Evolutionary conservation across 2,797 vertebrate species (phyloP).

Genomic region (Lutjanus campechanus): DNA sequence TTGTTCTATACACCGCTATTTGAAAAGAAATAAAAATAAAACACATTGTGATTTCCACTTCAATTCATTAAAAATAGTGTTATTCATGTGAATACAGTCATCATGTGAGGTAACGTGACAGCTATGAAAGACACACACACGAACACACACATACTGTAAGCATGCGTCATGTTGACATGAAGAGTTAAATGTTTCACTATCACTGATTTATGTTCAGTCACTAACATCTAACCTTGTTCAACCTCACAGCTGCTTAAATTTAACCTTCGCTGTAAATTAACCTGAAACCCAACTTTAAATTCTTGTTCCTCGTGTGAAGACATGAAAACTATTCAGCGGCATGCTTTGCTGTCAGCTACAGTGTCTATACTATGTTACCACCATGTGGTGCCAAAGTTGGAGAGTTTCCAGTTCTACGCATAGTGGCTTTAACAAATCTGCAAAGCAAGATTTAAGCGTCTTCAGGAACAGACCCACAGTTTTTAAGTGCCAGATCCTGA

Average conservation of each 20-base stretch:
- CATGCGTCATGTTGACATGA: slow-evolving; percentile 8
- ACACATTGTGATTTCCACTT: not conserved
- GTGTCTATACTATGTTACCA: not conserved
- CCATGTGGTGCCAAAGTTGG: not conserved
- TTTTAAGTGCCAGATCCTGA: not conserved
- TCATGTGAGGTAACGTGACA: not conserved
- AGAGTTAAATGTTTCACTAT: slow-evolving; percentile 10
- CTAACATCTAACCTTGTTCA: not conserved
- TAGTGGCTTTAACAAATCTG: not conserved
- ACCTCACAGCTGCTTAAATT: slow-evolving; percentile 2
- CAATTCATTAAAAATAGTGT: not conserved
- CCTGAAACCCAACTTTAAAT: not conserved
- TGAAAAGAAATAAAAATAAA: not conserved
- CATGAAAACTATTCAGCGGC: not conserved
- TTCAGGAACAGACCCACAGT: not conserved
- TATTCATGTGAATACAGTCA: slow-evolving; percentile 9
- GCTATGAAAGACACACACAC: slow-evolving; percentile 1
- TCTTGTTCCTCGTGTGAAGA: not conserved
- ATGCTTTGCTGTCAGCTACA: not conserved
- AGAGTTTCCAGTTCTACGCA: not conserved
- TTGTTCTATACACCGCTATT: too few relatives aligned
- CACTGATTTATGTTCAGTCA: not conserved
- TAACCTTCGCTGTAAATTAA: not conserved
- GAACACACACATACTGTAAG: too few relatives aligned
- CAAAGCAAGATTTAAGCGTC: not conserved